These are phyloP conservation scores for Meloidogyne exigua DNA, from an alignment of 1,140 invertebrate genomes.

Conservation along the genomic window DNA sequence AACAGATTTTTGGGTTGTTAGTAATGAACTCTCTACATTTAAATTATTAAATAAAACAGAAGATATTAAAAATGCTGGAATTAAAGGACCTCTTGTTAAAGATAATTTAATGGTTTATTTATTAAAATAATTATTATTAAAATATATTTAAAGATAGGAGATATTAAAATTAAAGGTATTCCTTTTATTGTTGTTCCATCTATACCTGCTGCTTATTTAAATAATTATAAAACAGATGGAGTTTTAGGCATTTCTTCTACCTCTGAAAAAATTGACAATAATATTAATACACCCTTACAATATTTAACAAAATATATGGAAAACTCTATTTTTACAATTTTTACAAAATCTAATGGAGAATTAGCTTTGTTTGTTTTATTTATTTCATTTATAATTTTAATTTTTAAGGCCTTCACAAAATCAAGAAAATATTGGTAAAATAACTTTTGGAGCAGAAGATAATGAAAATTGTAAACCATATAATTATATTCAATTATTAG, in stretches of 20 bases:
- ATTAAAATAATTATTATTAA: neutral
- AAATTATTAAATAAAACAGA: neutral
- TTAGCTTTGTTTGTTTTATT: neutral
- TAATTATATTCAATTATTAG: neutral
- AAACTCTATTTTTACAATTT: neutral
- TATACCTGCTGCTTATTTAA: neutral
- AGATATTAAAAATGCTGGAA: neutral
- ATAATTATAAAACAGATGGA: neutral
- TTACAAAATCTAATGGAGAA: neutral
- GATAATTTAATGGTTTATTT: neutral
- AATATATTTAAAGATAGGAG: neutral
- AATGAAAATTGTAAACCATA: neutral
- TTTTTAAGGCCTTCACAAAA: neutral
- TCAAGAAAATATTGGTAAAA: neutral
- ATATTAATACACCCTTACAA: neutral
- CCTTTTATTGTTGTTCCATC: neutral
- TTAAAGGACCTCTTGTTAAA: neutral
- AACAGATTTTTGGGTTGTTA: slow-evolving; percentile 3
- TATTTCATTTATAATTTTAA: neutral
- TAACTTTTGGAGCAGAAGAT: neutral
- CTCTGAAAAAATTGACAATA: neutral
- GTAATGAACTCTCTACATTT: neutral
- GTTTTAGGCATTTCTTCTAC: neutral
- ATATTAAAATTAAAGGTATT: neutral
- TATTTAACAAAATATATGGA: neutral